phyloP scores from a whole-genome alignment of 2,797 vertebrate species.

The Enteromius afrohamiltoni region DNA sequence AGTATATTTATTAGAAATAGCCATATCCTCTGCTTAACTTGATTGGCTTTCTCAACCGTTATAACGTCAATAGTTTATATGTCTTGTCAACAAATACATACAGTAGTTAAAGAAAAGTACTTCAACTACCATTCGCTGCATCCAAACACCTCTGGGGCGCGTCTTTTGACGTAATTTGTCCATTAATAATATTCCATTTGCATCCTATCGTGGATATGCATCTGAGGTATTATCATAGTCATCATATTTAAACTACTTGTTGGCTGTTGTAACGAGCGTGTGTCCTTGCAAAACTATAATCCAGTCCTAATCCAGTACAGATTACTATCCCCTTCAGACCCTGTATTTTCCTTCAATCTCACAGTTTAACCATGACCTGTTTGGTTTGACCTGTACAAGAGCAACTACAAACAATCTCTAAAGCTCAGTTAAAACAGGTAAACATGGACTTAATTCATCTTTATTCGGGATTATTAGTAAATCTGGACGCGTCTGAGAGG shows the following conservation, averaged over 20 bases:
- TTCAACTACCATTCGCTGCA: neutral
- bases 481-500: neutral
- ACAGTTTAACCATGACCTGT: neutral
- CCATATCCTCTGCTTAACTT: neutral
- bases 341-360: constrained; percentile 14
- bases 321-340: constrained; percentile 65
- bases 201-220: neutral
- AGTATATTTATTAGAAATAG: neutral
- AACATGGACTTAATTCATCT: neutral
- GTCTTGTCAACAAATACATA: neutral
- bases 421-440: neutral
- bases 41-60: neutral
- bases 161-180: neutral
- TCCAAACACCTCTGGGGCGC: neutral
- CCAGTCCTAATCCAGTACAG: constrained; percentile 73
- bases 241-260: constrained; percentile 51
- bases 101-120: neutral
- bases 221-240: constrained; percentile 6
- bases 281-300: constrained; percentile 75
- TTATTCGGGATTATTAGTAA: neutral
- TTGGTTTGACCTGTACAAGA: neutral
- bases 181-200: constrained; percentile 17
- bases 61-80: neutral
- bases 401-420: neutral
- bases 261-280: constrained; percentile 39